A percentile compares a stretch with the other conserved stretches of the same genome.
phyloP scores from a whole-genome alignment of 2,113 vertebrate genomes.

The Melozone crissalis region DNA sequence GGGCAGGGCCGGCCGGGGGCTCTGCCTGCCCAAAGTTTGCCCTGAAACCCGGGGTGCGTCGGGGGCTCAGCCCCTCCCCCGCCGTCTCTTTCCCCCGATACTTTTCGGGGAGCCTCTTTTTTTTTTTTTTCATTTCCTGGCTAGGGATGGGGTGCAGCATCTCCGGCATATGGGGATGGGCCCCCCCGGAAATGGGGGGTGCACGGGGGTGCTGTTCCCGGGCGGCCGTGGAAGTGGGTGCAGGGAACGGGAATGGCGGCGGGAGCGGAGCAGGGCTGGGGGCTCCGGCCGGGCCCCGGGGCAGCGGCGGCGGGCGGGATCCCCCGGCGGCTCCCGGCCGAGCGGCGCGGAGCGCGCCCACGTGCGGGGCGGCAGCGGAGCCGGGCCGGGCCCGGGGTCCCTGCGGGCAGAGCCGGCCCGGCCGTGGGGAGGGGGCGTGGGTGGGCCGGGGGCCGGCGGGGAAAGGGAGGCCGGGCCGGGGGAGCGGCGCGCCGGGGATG shows the following conservation, averaged over 20 bases:
- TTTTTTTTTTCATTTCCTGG: neutral
- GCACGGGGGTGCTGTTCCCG: neutral
- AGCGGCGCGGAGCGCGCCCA: neutral
- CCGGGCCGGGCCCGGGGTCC: too few species aligned
- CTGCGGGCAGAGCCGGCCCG: too few species aligned
- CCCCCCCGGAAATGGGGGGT: neutral
- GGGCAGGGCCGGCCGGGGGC: neutral
- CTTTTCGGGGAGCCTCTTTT: neutral
- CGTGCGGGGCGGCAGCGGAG: neutral
- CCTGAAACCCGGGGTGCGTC: neutral
- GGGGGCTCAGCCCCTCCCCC: neutral
- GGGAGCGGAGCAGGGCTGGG: neutral
- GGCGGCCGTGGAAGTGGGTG: neutral
- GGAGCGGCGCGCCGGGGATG: too few species aligned
- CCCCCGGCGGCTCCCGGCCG: neutral
- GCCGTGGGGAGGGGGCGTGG: too few species aligned
- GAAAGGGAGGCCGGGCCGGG: too few species aligned
- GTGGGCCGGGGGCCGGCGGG: too few species aligned
- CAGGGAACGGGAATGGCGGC: neutral
- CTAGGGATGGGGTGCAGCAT: neutral
- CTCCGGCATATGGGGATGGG: neutral
- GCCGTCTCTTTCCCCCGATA: neutral
- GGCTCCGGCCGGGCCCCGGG: neutral
- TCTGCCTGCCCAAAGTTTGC: neutral
- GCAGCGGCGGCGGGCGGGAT: neutral